phyloP scores from a whole-genome alignment of 2,113 vertebrate genomes.

The Chunga burmeisteri region DNA sequence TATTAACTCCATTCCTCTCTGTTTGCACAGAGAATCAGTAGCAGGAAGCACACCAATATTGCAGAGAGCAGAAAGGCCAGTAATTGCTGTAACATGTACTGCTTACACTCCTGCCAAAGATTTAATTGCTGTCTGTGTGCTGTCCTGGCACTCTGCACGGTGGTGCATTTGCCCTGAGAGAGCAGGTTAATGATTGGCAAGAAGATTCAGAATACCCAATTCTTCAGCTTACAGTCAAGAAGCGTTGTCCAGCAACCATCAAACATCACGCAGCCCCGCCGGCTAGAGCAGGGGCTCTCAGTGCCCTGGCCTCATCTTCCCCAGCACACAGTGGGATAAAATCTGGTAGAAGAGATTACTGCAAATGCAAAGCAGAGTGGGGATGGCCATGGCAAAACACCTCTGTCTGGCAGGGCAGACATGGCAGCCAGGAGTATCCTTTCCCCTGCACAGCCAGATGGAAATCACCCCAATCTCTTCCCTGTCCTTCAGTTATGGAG shows the following conservation, averaged over 20 bases:
- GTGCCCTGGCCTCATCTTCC: not conserved
- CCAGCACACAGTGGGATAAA: not conserved
- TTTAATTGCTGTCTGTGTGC: not conserved
- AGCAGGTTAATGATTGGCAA: conserved; percentile 6
- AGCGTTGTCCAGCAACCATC: not conserved
- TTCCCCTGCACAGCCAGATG: not conserved
- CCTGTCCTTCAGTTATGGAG: not conserved
- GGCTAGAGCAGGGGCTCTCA: not conserved
- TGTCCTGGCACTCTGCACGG: not conserved
- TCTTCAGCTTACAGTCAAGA: not conserved
- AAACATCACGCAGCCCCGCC: not conserved
- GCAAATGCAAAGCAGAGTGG: not conserved
- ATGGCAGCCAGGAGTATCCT: not conserved
- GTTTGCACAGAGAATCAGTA: not conserved
- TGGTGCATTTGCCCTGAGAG: not conserved
- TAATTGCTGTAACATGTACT: not conserved
- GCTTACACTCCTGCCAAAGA: not conserved
- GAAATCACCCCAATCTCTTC: not conserved
- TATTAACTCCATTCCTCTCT: conserved; percentile 23
- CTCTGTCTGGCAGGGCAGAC: not conserved
- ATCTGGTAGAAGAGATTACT: not conserved
- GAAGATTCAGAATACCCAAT: not conserved
- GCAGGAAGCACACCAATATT: not conserved
- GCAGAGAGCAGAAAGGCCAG: not conserved
- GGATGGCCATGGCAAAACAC: not conserved